phyloP scores from a whole-genome alignment of 2,113 vertebrate genomes.

The Oceanodroma tethys region DNA sequence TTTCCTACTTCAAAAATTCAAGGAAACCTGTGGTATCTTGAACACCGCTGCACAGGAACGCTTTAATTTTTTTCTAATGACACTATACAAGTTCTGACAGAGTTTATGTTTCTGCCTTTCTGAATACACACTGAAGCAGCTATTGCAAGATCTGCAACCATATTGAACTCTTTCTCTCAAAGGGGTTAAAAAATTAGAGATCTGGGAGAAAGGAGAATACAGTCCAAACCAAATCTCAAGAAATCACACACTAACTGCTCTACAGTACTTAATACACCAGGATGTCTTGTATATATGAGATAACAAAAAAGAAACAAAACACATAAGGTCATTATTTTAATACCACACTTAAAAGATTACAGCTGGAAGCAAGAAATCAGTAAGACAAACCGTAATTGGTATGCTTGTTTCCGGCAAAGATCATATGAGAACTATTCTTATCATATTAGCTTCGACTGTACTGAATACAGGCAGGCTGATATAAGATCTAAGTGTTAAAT shows the following conservation, averaged over 20 bases:
- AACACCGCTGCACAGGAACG: not conserved
- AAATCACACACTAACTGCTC: not conserved
- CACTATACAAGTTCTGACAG: not conserved
- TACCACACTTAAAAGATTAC: not conserved
- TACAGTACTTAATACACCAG: not conserved
- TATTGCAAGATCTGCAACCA: not conserved
- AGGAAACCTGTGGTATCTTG: not conserved
- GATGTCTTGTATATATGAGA: not conserved
- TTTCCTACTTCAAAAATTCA: conserved; percentile 10
- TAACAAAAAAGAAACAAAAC: not conserved
- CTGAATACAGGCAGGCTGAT: not conserved
- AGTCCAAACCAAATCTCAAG: not conserved
- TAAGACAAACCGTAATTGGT: not conserved
- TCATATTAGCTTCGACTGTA: not conserved
- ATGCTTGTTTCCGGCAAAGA: not conserved
- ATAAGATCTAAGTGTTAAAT: not conserved
- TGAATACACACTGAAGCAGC: not conserved
- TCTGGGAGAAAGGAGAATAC: not conserved
- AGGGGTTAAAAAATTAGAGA: not conserved
- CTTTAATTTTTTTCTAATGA: not conserved
- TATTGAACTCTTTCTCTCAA: not conserved
- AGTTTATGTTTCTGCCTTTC: not conserved
- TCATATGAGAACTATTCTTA: not conserved
- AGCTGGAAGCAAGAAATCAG: not conserved
- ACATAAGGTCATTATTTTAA: not conserved